Conservation (phyloP, 2,888 invertebrate species). For the Microctonus brassicae region DNA sequence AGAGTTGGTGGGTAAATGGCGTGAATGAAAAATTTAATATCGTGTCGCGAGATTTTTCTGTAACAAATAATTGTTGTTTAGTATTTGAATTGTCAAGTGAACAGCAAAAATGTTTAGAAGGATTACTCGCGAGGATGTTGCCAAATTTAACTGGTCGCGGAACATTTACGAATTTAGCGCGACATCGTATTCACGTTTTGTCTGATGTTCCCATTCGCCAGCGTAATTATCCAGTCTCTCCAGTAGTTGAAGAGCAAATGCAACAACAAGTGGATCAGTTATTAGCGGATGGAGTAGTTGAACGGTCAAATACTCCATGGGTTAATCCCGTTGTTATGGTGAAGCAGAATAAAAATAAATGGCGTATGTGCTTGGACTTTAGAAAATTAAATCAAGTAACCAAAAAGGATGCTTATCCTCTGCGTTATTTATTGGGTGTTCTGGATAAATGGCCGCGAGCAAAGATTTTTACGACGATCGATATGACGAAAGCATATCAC, state of each 20-base stretch:
- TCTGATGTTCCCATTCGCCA: slow-evolving; percentile 2
- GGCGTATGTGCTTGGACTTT: slow-evolving; percentile 22
- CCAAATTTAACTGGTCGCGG: too few species aligned
- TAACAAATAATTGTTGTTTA: neutral
- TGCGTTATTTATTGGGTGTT: slow-evolving; percentile 47
- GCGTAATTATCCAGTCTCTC: too few species aligned
- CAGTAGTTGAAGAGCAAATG: too few species aligned
- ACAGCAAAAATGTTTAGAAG: too few species aligned
- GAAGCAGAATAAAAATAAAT: slow-evolving; percentile 44
- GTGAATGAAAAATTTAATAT: neutral
- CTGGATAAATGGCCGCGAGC: slow-evolving; percentile 49
- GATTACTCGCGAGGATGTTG: too few species aligned
- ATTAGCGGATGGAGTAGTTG: neutral
- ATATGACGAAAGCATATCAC: slow-evolving; percentile 43
- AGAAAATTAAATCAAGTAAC: slow-evolving; percentile 51
- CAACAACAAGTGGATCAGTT: neutral
- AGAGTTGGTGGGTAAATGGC: neutral
- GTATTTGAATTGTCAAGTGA: too few species aligned
- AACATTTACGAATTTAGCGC: too few species aligned
- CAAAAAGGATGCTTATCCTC: slow-evolving; percentile 41
- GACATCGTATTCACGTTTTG: too few species aligned
- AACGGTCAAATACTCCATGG: slow-evolving; percentile 12
- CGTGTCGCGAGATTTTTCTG: neutral
- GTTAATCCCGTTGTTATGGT: slow-evolving; percentile 50
- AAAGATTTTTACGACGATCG: slow-evolving; percentile 44